Percentiles rank a stretch among this genome's conserved stretches.
These are phyloP conservation scores for Phylloscopus trochilus DNA, from an alignment of 2,113 vertebrate species.

Conservation along the genomic window DNA sequence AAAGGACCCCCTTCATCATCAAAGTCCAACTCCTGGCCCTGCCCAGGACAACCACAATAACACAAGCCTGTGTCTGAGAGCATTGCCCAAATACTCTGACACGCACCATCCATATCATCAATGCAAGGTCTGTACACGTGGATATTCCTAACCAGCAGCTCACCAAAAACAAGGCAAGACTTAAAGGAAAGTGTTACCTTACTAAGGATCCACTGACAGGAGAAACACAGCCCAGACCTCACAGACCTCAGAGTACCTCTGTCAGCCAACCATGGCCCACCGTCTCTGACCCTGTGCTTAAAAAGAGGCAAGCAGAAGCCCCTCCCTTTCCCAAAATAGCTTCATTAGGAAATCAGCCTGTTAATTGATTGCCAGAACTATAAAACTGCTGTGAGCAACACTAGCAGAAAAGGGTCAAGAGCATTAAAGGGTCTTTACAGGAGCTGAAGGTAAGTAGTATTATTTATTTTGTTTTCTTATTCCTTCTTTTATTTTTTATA, in stretches of 20 bases:
- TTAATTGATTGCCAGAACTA: neutral
- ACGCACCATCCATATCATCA: rapidly evolving
- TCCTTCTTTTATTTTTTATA: neutral
- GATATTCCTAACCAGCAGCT: rapidly evolving
- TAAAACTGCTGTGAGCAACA: neutral
- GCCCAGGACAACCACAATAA: neutral
- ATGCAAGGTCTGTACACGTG: rapidly evolving
- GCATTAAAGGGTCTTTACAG: rapidly evolving
- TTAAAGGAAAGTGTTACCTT: neutral
- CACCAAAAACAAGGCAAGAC: neutral
- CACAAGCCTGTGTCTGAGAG: neutral
- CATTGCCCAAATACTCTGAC: rapidly evolving
- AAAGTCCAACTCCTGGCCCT: neutral
- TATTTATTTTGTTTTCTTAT: neutral
- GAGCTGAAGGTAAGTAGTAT: neutral
- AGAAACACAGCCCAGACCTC: rapidly evolving
- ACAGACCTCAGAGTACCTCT: rapidly evolving
- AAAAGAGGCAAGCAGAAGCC: neutral
- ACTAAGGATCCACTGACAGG: neutral
- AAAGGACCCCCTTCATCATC: neutral
- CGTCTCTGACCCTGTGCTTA: rapidly evolving
- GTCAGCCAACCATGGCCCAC: rapidly evolving
- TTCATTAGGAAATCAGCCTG: constrained; percentile 25
- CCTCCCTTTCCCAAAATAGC: neutral
- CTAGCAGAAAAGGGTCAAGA: rapidly evolving